Evolutionary conservation across 2,797 vertebrate genomes (phyloP), one percentile per base, ranked within the genome.

Genomic region (Serranus cabrilla): DNA sequence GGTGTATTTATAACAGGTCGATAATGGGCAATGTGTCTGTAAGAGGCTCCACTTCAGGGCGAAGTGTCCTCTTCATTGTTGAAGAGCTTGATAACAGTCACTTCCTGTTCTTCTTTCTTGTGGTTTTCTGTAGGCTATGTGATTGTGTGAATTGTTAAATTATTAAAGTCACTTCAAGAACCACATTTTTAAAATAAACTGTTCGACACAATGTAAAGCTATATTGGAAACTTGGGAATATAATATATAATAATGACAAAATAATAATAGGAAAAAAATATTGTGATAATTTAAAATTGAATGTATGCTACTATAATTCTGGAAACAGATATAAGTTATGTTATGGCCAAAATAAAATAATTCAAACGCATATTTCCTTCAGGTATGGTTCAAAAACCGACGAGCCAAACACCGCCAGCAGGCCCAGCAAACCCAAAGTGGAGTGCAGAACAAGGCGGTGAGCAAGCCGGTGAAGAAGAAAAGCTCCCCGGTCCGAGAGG

Each of bases 311-410:
- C 5, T 8, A 1, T 34, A 3, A 34, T 34, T 7, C 34, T 31
- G 27, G 6, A 31, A 31, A 34, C 6, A 34, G 27, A 34, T 7
- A 34, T 7, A 34, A 34, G 7, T 27, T 27, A 9, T 34, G 5
- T 34, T 7, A 34, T 34, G 34, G 5, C 34, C 7, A 8, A 9
- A 34, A 34, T 34, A 1, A 40, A 59, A 47, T 2, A 9, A 52
- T 60, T 12, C 0, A 20, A 46, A 3, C 3, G 1, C 4, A 0
- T 40, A 72, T 46, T 39, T 16, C 25, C 43, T 73, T 9, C 55
- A 99, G 98, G 98, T 99, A 0, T 99, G 98, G 97, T 99, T 98
- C 88, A 98, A 99, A 88, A 99, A 98, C 92, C 95, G 97, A 80
- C 93, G 98, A 56, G 98, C 98, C 58, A 99, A 99, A 76, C 98